Base-by-base conservation (phyloP, 2,797 vertebrate species). In the Galagoides demidoff region DNA sequence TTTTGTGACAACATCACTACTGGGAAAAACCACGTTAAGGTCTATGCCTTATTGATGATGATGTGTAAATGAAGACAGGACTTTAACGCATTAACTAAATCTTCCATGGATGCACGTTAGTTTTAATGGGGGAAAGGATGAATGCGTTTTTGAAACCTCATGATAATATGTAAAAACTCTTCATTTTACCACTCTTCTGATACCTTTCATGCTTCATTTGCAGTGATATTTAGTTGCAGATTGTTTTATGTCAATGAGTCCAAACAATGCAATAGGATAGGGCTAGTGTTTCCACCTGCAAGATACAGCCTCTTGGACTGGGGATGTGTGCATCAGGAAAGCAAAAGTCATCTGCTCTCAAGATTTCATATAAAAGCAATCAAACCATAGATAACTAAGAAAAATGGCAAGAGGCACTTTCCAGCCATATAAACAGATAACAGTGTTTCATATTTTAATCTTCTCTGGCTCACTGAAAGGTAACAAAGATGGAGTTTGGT, bases 1-100 rank as follows among this genome's bases (percentile, higher is more conserved):
- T 84, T 49, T 88, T 74, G 17, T 82, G 79, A 89, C 77, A 92
- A 78, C 57, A 84, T 82, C 74, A 61, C 76, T 73, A 59, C 79
- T 68, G 37, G 82, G 19, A 68, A 83, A 94, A 95, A 45, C 29
- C 25, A 66, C 45, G 31, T 68, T 76, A 91, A 91, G 16, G n/a
- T 89, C 73, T 85, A 31, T 73, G 39, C 13, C 31, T 83, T 92
- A 14, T 17, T 49, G n/a, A 61, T 45, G 79, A 59, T 59, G 61
- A 49, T 25, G 14, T 7, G 10, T 57, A 87, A 94, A 57, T 57
- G 14, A 86, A 95, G 59, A 84, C 2, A 39, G 39, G 4, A 7
- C 74, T 78, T 90, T 55, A 61, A 43, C 5, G 9, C 20, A 16
- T 12, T 23, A 39, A 73, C 14, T 77, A 55, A 89, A 45, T 61